Conservation (phyloP, 2,113 vertebrate genomes). For the Oreochromis aureus region DNA sequence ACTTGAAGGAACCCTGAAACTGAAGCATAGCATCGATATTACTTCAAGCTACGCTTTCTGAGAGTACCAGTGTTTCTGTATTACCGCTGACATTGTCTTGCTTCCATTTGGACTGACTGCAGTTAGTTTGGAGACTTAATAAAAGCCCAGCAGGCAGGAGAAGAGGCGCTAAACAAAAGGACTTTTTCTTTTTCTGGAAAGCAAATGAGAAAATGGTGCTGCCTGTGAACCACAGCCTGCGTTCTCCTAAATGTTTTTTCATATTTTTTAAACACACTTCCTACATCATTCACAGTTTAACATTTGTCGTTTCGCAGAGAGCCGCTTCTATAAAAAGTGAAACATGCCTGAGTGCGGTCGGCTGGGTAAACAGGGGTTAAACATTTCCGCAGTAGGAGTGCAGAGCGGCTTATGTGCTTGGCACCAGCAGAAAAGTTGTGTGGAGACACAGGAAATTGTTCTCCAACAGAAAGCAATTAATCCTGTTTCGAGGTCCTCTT, state of each 20-base stretch:
- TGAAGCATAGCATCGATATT: background rate
- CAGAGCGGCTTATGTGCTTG: slow-evolving; percentile 8
- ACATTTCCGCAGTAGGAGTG: background rate
- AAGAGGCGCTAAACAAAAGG: background rate
- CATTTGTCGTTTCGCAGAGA: background rate
- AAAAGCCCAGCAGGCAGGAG: background rate
- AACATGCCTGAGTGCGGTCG: no score
- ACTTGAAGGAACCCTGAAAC: background rate
- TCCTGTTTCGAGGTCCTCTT: slow-evolving; percentile 37
- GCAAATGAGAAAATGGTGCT: background rate
- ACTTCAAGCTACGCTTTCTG: background rate
- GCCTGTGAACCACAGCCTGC: background rate
- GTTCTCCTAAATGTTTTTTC: background rate
- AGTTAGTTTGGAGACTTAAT: background rate
- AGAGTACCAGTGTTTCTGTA: background rate
- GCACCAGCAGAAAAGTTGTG: slow-evolving; percentile 3
- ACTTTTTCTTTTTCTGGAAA: background rate
- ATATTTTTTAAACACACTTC: background rate
- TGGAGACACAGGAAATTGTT: slow-evolving; percentile 35
- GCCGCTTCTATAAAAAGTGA: background rate
- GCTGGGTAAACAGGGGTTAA: background rate
- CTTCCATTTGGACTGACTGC: background rate
- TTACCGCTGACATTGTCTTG: background rate
- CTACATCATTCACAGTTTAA: background rate
- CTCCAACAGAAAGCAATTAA: slow-evolving; percentile 51